These are phyloP conservation scores for Nothocercus julius DNA, from an alignment of 2,113 vertebrate genomes.

Conservation along the genomic window DNA sequence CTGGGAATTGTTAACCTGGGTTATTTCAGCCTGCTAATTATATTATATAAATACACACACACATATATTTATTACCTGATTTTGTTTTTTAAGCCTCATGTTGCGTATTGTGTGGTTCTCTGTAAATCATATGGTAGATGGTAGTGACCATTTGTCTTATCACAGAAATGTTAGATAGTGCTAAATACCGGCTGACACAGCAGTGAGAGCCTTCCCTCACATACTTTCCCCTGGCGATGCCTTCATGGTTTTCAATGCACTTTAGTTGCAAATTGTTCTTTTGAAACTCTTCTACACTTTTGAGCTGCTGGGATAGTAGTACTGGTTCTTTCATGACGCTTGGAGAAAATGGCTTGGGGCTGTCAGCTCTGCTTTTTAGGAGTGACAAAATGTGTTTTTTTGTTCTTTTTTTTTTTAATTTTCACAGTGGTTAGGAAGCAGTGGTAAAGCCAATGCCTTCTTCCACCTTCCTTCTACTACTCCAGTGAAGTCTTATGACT, in stretches of 20 bases:
- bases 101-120: constrained; percentile 25
- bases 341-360: background rate
- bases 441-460: background rate
- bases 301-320: background rate
- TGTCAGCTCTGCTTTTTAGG: background rate
- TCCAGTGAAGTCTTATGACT: background rate
- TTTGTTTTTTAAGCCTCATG: background rate
- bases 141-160: background rate
- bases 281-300: background rate
- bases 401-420: background rate
- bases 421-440: background rate
- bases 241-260: background rate
- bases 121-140: background rate
- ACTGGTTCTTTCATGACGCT: background rate
- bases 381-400: background rate
- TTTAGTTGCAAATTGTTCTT: background rate
- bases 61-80: constrained; percentile 44
- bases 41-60: constrained; percentile 54
- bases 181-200: background rate
- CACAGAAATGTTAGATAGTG: background rate
- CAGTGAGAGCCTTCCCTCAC: background rate
- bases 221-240: background rate
- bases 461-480: background rate
- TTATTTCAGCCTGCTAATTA: constrained; percentile 70
- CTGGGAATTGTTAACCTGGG: constrained; percentile 72